Base-by-base conservation (phyloP, 2,797 vertebrate genomes). In the Tauraco hartlaubi region DNA sequence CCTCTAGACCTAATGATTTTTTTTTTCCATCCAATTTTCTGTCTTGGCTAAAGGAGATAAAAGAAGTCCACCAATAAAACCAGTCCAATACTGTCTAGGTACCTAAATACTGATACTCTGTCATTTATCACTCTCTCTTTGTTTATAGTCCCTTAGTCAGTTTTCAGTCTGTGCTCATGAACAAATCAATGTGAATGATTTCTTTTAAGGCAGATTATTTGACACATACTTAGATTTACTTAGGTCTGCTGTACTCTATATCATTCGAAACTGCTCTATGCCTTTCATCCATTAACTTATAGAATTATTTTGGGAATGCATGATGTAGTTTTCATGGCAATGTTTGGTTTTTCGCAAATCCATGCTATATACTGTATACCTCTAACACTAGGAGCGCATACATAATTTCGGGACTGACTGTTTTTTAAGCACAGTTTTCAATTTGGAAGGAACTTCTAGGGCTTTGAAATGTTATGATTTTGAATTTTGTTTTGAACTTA, bases 191-290 rank as follows among this genome's bases (percentile, higher is more conserved):
- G 76, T 77, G 81, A 95, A 78, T 93, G 63, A 86, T 92, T 94
- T 97, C 85, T 96, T 96, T 90, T 69, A 95, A 92, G 94, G 68
- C 72, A 90, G 56, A 51, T 92, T 94, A 78, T 68, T 69, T 93
- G 73, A 73, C 64, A 66, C 18, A 22, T 66, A 64, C 28, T 84
- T 94, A 77, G 86, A 85, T 97, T 96, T 56, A 51, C 59, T 93
- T 19, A 85, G 90, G 80, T 71, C 49, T 83, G 61, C 79, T 78
- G n/a, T 77, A n/a, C 78, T 48, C 23, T 92, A 66, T 28, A 33
- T 90, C 43, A 81, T 85, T 80, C 78, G 88, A 74, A 96, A 67
- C 29, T 72, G 64, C 72, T 85, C 56, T 93, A 46, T 59, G 78
- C 85, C 56, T 83, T 67, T 81, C 39, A 58, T 44, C 39, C 59